Evolutionary conservation across 2,113 vertebrate genomes (phyloP), one percentile per base, ranked within the genome.

Genomic region (Tragulus kanchil): DNA sequence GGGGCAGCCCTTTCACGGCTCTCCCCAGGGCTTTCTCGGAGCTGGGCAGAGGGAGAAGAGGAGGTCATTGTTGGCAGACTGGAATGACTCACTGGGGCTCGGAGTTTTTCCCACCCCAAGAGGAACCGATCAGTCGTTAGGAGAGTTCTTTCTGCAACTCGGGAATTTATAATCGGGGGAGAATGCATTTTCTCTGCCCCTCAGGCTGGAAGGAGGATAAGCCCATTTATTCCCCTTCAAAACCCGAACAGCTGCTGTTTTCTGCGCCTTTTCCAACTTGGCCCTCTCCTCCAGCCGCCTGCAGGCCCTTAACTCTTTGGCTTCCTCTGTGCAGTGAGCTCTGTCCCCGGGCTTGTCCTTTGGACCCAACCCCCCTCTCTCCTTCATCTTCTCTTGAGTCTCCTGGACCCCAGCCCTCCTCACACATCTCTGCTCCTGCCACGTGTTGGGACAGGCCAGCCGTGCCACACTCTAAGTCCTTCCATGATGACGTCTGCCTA

Each of bases 141-240:
- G 92, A 96, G 48, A 95, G 97, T 95, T 79, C 91, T 85, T 91
- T 79, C 52, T 88, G 95, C 5, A 84, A 94, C 96, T 93, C 0
- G 61, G 97, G 98, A 97, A 97, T 98, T 97, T 90, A 96, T 85
- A 98, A 97, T 96, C 97, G 95, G 98, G 98, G 96, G 92, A 92
- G 95, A 98, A 98, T 94, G 97, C 97, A 94, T 97, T 97, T 98
- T 97, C 97, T 95, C 97, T 96, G 97, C 96, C 98, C 91, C 96
- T 92, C 93, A 0, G 84, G 67, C 97, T 96, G 75, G 97, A 64
- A 83, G 91, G 96, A 88, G 94, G 85, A 90, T 90, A 92, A 90
- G 78, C 65, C 85, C 94, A 9, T 54, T 94, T 83, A 78, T 5
- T 56, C 58, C 61, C 78, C 92, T 79, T 91, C 73, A 64, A 96